Base-by-base conservation (phyloP, 2,797 vertebrate species). In the Catostomus latipinnis region DNA sequence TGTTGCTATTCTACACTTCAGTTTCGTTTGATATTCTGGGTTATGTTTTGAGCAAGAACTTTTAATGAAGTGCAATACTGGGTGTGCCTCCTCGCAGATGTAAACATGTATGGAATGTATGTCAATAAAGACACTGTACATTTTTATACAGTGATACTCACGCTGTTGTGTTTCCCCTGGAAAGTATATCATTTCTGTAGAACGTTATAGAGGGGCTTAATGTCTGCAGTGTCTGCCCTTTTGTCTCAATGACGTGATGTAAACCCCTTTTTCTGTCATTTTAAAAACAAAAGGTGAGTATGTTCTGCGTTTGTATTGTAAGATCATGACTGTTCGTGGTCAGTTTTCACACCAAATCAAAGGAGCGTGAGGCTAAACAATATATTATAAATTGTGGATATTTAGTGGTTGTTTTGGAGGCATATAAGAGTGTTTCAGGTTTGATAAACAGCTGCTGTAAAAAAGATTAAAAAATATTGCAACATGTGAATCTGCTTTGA, bases 11-110 rank as follows among this genome's bases (percentile, higher is more conserved):
- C 95, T 96, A 96, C 96, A 96, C 96, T 96, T 96, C 96, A 96
- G 92, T 97, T 98, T 97, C 94, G 95, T 98, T 98, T 97, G 95
- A 96, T 97, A 96, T 97, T 97, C 96, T 97, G 96, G 96, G 94
- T 98, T 97, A 96, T 95, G 96, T 98, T 97, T 95, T 95, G 95
- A 98, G 96, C 96, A 97, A 98, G 97, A 98, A 96, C 94, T 98
- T 98, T 98, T 97, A 97, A 97, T 97, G 96, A 98, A 97, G 97
- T 99, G 97, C 98, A 99, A 99, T 98, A 98, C 96, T 97, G 96
- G 96, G 97, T 96, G 97, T 99, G 98, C 97, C 98, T 98, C 97
- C 97, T 97, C 95, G 96, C 97, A 98, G 97, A 96, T 97, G 97
- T 98, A 96, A 97, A 96, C 95, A 96, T 96, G 34, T 34, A 96